These are phyloP conservation scores for Spongia lamella DNA, from an alignment of 37 sponge, comb jelly and placozoan genomes.

Conservation along the genomic window DNA sequence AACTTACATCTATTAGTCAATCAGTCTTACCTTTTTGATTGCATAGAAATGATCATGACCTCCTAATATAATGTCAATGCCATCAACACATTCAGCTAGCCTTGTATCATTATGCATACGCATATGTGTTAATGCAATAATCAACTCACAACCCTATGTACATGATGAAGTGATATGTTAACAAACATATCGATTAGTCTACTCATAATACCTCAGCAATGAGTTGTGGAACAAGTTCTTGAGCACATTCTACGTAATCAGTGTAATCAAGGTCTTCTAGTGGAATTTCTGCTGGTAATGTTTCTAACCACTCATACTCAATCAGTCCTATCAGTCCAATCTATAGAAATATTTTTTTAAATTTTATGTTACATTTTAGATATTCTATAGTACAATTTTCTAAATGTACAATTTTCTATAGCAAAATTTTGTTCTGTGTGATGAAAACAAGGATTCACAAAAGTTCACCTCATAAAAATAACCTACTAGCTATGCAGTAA, in stretches of 20 bases:
- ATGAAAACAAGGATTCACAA: too few relatives aligned
- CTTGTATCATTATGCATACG: constrained; percentile 63
- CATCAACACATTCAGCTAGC: constrained; percentile 50
- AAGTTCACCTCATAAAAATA: too few relatives aligned
- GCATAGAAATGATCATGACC: constrained; percentile 85
- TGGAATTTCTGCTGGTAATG: constrained; percentile 47
- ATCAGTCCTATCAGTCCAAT: constrained; percentile 80
- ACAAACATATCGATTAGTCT: too few relatives aligned
- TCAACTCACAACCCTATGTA: constrained; percentile 60
- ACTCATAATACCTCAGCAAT: constrained; percentile 23
- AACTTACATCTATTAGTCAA: too few relatives aligned
- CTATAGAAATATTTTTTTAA: constrained; percentile 18
- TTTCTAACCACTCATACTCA: constrained; percentile 80
- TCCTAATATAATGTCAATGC: constrained; percentile 73
- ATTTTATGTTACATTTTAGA: too few relatives aligned
- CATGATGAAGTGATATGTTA: too few relatives aligned
- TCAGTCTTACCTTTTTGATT: constrained; percentile 38
- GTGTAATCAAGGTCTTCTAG: constrained; percentile 63
- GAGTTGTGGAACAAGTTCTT: constrained; percentile 28
- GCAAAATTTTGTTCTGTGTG: too few relatives aligned
- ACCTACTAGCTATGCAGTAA: too few relatives aligned
- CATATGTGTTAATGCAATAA: constrained; percentile 88
- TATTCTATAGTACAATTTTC: too few relatives aligned
- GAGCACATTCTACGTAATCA: constrained; percentile 70
- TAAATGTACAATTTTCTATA: too few relatives aligned